These are phyloP conservation scores for Lasioglossum pauxillum DNA, from an alignment of 2,888 invertebrate genomes.

Conservation along the genomic window DNA sequence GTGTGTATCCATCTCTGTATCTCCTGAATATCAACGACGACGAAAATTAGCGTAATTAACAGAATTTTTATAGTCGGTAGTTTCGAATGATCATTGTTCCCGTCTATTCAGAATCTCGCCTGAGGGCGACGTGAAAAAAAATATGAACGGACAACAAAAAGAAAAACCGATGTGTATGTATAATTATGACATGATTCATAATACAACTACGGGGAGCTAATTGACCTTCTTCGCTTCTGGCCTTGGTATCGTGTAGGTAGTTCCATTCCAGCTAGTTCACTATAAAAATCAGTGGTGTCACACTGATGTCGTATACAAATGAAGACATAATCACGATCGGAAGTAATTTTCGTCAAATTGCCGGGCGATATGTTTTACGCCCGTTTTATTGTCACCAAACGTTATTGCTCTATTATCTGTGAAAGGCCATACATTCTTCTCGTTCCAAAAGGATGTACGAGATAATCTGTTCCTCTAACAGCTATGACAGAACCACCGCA, in stretches of 20 bases:
- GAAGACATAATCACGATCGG: constrained; percentile 59
- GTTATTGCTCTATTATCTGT: constrained; percentile 36
- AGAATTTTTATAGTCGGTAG: background rate
- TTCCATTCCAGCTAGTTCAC: constrained; percentile 35
- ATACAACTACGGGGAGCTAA: constrained; percentile 24
- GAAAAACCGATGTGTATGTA: constrained; percentile 22
- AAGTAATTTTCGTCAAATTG: constrained; percentile 62
- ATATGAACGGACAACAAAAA: background rate
- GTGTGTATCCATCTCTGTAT: background rate
- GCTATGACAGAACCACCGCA: constrained; percentile 15
- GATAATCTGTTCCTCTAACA: constrained; percentile 65
- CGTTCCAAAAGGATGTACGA: constrained; percentile 72
- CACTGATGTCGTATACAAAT: constrained; percentile 24
- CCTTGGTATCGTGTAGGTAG: constrained; percentile 41
- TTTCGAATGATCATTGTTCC: background rate
- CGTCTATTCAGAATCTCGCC: background rate
- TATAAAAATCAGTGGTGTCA: constrained; percentile 32
- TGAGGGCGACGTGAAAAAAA: background rate
- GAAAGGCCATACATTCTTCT: constrained; percentile 61
- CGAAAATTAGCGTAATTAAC: background rate
- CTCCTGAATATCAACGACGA: background rate
- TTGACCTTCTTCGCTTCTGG: constrained; percentile 57
- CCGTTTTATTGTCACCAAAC: constrained; percentile 31
- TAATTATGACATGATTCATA: constrained; percentile 42
- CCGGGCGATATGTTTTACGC: constrained; percentile 50